Evolutionary conservation across 2,797 vertebrate species (phyloP).

Genomic region (Phalanger gymnotis): DNA sequence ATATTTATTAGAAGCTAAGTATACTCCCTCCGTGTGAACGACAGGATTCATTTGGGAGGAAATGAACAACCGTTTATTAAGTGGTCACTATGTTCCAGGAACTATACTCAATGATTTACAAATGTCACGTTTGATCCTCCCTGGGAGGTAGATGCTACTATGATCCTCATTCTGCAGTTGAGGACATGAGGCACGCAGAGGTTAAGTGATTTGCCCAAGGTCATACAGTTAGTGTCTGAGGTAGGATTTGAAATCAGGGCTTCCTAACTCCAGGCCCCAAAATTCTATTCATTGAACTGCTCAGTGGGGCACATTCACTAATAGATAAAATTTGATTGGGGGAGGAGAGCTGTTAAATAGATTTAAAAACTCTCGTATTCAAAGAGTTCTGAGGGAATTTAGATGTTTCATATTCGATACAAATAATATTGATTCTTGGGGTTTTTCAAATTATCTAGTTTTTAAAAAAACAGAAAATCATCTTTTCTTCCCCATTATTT

Average conservation of each 20-base stretch:
- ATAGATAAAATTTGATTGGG: not conserved
- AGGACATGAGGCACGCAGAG: not conserved
- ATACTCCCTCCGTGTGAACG: not conserved
- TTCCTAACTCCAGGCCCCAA: not conserved
- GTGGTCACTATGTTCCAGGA: not conserved
- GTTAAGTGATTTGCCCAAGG: not conserved
- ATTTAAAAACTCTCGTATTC: slow-evolving; percentile 26
- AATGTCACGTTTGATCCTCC: not conserved
- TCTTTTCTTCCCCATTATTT: not conserved
- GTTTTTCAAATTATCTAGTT: not conserved
- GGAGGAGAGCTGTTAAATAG: not conserved
- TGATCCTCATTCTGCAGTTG: not conserved
- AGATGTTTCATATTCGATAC: slow-evolving; percentile 13
- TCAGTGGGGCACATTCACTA: not conserved
- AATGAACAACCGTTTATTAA: not conserved
- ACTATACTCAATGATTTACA: not conserved
- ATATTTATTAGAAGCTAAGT: not conserved
- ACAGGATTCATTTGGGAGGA: not conserved
- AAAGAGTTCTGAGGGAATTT: slow-evolving; percentile 19
- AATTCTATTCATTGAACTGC: not conserved
- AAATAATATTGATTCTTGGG: not conserved
- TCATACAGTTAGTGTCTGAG: not conserved
- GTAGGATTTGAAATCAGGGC: not conserved
- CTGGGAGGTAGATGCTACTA: not conserved
- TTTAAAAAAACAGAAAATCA: not conserved